A percentile compares a stretch with the other conserved stretches of the same genome.
These are phyloP conservation scores for Seira ritae DNA, from an alignment of 2,888 invertebrate species.

Conservation along the genomic window DNA sequence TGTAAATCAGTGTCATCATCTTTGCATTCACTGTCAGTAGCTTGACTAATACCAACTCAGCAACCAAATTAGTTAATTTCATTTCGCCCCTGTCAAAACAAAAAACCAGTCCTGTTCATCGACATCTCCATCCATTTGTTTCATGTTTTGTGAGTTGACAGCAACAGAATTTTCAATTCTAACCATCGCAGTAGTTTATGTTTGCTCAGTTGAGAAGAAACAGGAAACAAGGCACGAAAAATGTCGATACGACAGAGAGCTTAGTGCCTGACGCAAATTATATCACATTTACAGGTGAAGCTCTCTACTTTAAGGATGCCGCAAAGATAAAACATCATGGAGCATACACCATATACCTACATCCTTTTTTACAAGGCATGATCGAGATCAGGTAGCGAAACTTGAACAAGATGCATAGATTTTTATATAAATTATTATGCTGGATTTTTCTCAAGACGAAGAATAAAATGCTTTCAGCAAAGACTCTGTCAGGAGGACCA, in stretches of 20 bases:
- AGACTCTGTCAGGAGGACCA: background rate
- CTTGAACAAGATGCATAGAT: background rate
- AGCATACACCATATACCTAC: background rate
- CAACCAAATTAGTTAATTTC: background rate
- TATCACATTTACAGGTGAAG: no score
- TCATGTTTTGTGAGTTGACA: background rate
- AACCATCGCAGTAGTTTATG: background rate
- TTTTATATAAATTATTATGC: no score
- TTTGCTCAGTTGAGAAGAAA: background rate
- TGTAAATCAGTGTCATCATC: constrained; percentile 37
- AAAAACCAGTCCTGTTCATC: constrained; percentile 1
- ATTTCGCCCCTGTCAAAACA: constrained; percentile 7
- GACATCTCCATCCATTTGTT: no score
- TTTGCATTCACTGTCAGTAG: background rate
- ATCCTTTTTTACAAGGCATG: background rate
- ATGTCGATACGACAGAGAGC: background rate
- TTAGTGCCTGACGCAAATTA: background rate
- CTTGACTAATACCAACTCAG: background rate
- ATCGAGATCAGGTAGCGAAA: background rate
- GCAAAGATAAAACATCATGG: background rate
- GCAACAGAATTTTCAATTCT: background rate
- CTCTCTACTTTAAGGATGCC: no score
- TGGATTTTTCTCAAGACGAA: background rate
- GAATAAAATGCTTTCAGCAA: background rate
- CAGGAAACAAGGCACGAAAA: constrained; percentile 2